Evolutionary conservation across 2,797 vertebrate species (phyloP).

Genomic region (Austrolebias charrua): DNA sequence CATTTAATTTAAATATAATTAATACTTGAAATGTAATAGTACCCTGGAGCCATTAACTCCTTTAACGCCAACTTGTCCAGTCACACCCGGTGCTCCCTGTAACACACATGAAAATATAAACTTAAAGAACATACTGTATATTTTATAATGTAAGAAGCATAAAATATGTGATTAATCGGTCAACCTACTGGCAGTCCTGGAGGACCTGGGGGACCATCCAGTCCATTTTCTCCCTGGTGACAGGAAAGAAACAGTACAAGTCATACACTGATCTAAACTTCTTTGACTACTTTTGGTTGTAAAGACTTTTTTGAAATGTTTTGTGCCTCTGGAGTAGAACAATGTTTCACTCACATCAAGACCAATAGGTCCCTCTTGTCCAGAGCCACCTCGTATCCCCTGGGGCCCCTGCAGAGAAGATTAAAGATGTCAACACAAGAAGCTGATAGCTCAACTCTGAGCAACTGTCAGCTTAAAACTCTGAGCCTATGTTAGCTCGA

Average conservation of each 20-base stretch:
- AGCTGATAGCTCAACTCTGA: no score
- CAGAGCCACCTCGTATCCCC: constrained; percentile 78
- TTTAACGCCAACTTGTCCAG: constrained; percentile 76
- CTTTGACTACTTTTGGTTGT: no score
- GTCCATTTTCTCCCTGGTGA: constrained; percentile 75
- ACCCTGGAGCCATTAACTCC: constrained; percentile 88
- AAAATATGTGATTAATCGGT: background rate
- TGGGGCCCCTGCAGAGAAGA: constrained; percentile 76
- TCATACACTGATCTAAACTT: no score
- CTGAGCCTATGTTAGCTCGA: no score
- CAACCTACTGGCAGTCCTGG: constrained; percentile 69
- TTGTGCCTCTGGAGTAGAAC: background rate
- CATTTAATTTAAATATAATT: no score
- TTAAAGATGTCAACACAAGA: constrained; percentile 7
- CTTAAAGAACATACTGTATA: constrained; percentile 7
- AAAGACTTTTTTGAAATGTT: no score
- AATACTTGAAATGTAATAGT: constrained; percentile 25
- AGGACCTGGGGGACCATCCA: constrained; percentile 68
- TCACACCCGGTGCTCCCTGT: constrained; percentile 81
- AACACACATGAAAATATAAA: constrained; percentile 17
- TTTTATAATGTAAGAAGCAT: background rate
- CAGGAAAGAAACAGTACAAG: constrained; percentile 15
- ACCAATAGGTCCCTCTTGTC: constrained; percentile 79
- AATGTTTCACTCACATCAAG: constrained; percentile 71
- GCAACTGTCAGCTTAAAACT: no score